A percentile compares a stretch with the other conserved stretches of the same genome.
Evolutionary conservation across 1,140 invertebrate genomes (phyloP).

Genomic region (Conus ventricosus): DNA sequence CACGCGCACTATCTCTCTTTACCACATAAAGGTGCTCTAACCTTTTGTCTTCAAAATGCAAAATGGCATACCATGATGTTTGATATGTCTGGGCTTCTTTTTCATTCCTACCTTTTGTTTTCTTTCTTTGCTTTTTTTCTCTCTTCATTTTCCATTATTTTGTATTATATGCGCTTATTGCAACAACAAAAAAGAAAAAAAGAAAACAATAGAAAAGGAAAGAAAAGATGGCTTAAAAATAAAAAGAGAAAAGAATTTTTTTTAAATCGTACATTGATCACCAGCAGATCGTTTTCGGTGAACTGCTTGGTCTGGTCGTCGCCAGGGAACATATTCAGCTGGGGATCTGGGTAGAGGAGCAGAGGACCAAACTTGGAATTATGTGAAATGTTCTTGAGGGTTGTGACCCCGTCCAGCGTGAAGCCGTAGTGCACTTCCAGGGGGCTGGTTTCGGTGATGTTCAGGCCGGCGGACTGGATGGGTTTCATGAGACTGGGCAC

Average conservation of each 20-base stretch:
- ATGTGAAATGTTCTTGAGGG: conserved; percentile 60
- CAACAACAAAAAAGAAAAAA: too few species aligned
- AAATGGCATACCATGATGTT: too few species aligned
- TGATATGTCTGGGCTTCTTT: too few species aligned
- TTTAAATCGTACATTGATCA: conserved; percentile 47
- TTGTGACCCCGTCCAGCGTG: conserved; percentile 60
- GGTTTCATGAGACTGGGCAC: conserved; percentile 50
- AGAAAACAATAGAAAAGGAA: too few species aligned
- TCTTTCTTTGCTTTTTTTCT: too few species aligned
- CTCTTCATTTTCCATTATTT: too few species aligned
- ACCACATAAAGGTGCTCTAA: too few species aligned
- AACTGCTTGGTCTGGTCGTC: conserved; percentile 53
- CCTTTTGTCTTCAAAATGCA: too few species aligned
- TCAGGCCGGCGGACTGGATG: conserved; percentile 47
- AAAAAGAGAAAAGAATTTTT: background rate
- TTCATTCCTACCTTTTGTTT: too few species aligned
- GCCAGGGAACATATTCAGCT: conserved; percentile 48
- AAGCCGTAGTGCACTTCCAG: conserved; percentile 68
- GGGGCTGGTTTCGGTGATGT: conserved; percentile 62
- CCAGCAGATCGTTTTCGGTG: conserved; percentile 50
- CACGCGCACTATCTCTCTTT: too few species aligned
- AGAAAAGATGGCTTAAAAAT: too few species aligned
- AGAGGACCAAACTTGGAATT: conserved; percentile 53
- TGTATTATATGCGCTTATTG: too few species aligned
- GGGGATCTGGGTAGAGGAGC: conserved; percentile 65